These are phyloP conservation scores for Cebidichthys violaceus DNA, from an alignment of 2,113 vertebrate genomes.

Conservation along the genomic window DNA sequence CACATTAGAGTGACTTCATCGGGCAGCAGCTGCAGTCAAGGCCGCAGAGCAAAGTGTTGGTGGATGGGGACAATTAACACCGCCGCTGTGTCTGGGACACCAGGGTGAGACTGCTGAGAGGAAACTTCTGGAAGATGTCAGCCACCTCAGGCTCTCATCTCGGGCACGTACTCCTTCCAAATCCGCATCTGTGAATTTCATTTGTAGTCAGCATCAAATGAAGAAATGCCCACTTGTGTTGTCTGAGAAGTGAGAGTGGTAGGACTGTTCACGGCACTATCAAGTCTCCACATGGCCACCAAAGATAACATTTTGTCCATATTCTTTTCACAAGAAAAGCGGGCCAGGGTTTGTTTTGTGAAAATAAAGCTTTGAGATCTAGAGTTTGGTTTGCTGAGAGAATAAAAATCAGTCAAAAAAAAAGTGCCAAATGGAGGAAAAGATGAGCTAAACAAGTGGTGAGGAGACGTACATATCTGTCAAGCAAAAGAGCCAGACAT, in stretches of 20 bases:
- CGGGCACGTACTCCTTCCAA: neutral
- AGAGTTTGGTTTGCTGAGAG: slow-evolving; percentile 13
- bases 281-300: slow-evolving; percentile 26
- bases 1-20: slow-evolving; percentile 70
- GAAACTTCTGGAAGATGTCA: slow-evolving; percentile 37
- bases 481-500: neutral
- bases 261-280: slow-evolving; percentile 27
- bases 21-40: slow-evolving; percentile 66
- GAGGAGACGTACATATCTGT: neutral
- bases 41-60: slow-evolving; percentile 54
- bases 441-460: neutral
- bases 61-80: slow-evolving; percentile 53
- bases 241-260: slow-evolving; percentile 39
- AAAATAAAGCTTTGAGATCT: slow-evolving; percentile 8
- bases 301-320: neutral
- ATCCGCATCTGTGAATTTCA: slow-evolving; percentile 39
- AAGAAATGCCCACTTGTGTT: slow-evolving; percentile 33
- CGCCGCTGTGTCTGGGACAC: slow-evolving; percentile 45
- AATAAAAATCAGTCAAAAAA: neutral
- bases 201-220: slow-evolving; percentile 9
- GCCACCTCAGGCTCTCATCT: slow-evolving; percentile 23
- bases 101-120: slow-evolving; percentile 18
- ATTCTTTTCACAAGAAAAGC: neutral
- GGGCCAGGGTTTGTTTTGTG: neutral
- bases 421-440: neutral